Base-by-base conservation (phyloP, 2,888 invertebrate species). In the Chironomus riparius region DNA sequence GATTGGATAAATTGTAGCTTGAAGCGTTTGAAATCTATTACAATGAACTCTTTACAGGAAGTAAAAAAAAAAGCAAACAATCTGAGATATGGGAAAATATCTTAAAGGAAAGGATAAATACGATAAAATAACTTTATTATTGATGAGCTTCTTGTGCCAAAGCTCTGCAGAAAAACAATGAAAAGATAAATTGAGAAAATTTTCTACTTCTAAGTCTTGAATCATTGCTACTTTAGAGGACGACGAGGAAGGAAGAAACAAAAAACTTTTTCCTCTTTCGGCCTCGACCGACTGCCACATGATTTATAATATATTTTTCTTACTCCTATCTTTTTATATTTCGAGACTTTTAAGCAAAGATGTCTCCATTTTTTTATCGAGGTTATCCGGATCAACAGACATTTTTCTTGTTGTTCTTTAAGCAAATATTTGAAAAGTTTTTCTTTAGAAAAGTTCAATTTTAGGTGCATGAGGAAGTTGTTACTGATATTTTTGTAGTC, bases 51-150 rank as follows among this genome's bases (percentile, higher is more conserved):
- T 38, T 38, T 38, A 38, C 38, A 10, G 10, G 38, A 38, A 38
- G 10, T 38, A 38, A 38, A 18, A 21, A 13, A 38, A 38, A 18
- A 18, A 65, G 21, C 65, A 65, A 65, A 24, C 12, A 24, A 65
- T 12, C 24, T n/a, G 12, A 65, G 38, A 38, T 38, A 38, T 38
- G 38, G 38, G 10, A 10, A 38, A 38, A 38, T 38, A 38, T 38
- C 38, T 38, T 38, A 38, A 65, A 65, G 21, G 12, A 24, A 65
- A 12, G 62, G 15, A 22, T 15, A 62, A 62, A 21, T 24, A 65
- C 13, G 21, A 65, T 24, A 68, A 68, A 68, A 15, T 15, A 68
- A 68, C 38, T 68, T 68, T 68, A 68, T 68, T 68, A 68, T 68
- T 68, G 68, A 68, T 68, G 68, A 47, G n/a, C 21, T 68, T 68